Conservation (phyloP, 2,113 vertebrate genomes). For the Lophura nycthemera region DNA sequence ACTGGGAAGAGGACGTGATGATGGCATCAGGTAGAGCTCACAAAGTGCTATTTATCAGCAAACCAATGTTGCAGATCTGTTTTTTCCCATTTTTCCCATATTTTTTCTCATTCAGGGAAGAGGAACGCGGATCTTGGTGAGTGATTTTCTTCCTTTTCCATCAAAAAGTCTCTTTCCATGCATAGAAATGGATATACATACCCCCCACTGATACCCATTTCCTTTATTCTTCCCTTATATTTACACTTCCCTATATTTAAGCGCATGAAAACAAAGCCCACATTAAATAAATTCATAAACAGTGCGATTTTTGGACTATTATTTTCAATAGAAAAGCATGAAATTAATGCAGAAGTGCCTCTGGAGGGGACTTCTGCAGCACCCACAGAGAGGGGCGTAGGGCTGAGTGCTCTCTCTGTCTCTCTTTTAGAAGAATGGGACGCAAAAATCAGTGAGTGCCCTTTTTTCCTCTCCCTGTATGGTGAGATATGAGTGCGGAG, state of each 20-base stretch:
- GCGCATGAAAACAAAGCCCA: too few relatives aligned
- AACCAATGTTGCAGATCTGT: not conserved
- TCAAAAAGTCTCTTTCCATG: not conserved
- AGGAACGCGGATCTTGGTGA: not conserved
- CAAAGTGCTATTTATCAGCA: rapidly evolving
- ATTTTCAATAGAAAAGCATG: rapidly evolving
- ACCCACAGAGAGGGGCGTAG: not conserved
- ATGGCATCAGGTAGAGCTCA: not conserved
- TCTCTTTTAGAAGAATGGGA: not conserved
- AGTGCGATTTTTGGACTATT: not conserved
- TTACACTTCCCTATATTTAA: too few relatives aligned
- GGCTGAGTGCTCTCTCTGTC: not conserved
- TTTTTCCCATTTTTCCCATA: not conserved
- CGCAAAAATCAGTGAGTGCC: not conserved
- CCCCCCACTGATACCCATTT: not conserved
- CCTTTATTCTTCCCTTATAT: too few relatives aligned
- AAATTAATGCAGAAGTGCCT: not conserved
- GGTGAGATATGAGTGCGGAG: too few relatives aligned
- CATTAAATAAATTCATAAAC: not conserved
- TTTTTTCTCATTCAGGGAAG: not conserved
- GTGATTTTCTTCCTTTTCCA: not conserved
- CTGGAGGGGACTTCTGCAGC: not conserved
- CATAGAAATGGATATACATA: not conserved
- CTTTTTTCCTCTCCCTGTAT: too few relatives aligned
- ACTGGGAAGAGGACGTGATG: rapidly evolving